Evolutionary conservation across 2,797 vertebrate genomes (phyloP), one percentile per base, ranked within the genome.

Genomic region (Sebastes umbrosus): DNA sequence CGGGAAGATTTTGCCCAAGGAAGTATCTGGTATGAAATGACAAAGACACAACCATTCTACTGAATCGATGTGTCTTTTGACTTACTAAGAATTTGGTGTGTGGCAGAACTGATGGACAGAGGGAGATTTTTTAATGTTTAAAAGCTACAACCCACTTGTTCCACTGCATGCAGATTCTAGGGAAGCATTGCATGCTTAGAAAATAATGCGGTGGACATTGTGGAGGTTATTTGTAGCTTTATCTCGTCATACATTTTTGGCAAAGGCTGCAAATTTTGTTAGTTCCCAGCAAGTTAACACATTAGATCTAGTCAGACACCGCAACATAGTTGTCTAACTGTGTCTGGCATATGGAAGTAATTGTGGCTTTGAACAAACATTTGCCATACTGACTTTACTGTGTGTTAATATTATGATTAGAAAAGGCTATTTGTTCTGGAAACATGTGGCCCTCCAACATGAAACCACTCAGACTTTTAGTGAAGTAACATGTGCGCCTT

Each of bases 1-100:
- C 82, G 36, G 89, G 87, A 92, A 39, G 86, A 87, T 83, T 86
- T 88, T 75, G 86, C 46, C 87, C 79, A 34, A 88, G 92, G 90
- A 90, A 80, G 80, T 84, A 88, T 54, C 80, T 85, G 93, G 92
- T 93, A 93, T 89, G 92, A 92, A 85, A 84, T 80, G 73, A 88
- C 73, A 88, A 94, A 94, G 87, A 92, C 93, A 93, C 86, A 86
- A 55, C 65, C 66, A 90, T 88, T 92, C 80, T 65, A 12, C 36
- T 43, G 59, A 88, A 92, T 87, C n/a, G 72, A 58, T 90, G 92
- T 90, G 91, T 94, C 88, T 92, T 92, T 89, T 75, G 66, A 77
- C 27, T 50, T 18, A 11, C 3, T 31, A 11, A n/a, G 54, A 69
- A 27, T 69, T 75, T 80, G 76, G 20, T 57, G 58, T 69, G 58